A percentile compares a stretch with the other conserved stretches of the same genome.
phyloP scores from a whole-genome alignment of 2,888 invertebrate genomes.

The Cheilosia variabilis region DNA sequence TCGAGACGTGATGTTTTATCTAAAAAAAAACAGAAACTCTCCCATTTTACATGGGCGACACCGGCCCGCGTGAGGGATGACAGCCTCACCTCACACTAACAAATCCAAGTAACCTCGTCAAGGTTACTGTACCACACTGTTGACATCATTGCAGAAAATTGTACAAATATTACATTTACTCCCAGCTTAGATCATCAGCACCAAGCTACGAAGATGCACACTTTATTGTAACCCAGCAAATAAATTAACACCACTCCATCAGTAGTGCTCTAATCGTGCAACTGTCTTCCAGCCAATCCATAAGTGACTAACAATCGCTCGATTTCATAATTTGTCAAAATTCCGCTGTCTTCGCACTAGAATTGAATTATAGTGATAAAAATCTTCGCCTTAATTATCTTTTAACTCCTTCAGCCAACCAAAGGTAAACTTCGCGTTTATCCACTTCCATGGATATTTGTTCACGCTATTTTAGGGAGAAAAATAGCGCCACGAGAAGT shows the following conservation, averaged over 20 bases:
- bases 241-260: conserved; percentile 32
- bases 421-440: conserved; percentile 6
- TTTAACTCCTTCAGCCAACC: background rate
- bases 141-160: conserved; percentile 37
- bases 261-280: conserved; percentile 28
- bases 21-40: background rate
- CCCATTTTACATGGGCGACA: conserved; percentile 12
- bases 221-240: conserved; percentile 30
- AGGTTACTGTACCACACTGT: conserved; percentile 38
- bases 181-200: conserved; percentile 43
- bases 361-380: conserved; percentile 16
- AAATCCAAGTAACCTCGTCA: conserved; percentile 19
- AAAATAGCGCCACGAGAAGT: conserved; percentile 21
- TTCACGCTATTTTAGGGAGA: background rate
- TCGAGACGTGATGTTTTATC: background rate
- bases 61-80: conserved; percentile 17
- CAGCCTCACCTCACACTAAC: conserved; percentile 31
- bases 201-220: conserved; percentile 24
- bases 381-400: background rate
- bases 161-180: conserved; percentile 6
- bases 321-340: conserved; percentile 36
- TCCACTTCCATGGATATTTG: background rate
- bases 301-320: background rate
- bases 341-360: background rate
- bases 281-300: conserved; percentile 21